phyloP scores from a whole-genome alignment of 1,140 invertebrate genomes.

The Cotesia vestalis region DNA sequence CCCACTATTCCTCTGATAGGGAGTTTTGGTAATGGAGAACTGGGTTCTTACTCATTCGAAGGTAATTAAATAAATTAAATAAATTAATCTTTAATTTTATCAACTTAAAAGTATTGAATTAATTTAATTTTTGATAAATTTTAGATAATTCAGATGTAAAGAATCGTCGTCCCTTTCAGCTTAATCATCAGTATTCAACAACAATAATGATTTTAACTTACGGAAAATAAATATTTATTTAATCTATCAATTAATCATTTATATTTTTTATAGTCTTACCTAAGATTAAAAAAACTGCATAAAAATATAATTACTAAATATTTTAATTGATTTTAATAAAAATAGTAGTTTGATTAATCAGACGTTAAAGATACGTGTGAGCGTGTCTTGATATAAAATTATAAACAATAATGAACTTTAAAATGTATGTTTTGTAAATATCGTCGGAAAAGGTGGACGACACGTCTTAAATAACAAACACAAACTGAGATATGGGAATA shows the following conservation, averaged over 20 bases:
- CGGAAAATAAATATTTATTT: slow-evolving; percentile 39
- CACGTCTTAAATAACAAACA: neutral
- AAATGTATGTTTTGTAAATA: neutral
- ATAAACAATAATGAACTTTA: neutral
- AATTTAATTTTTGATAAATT: slow-evolving; percentile 33
- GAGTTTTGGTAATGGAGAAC: slow-evolving; percentile 71
- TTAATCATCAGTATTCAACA: slow-evolving; percentile 47
- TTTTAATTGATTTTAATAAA: slow-evolving; percentile 12
- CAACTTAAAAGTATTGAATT: neutral
- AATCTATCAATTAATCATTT: slow-evolving; percentile 2
- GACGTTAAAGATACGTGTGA: too few relatives aligned
- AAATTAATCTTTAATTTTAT: too few relatives aligned
- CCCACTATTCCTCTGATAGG: slow-evolving; percentile 70
- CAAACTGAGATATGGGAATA: slow-evolving; percentile 26
- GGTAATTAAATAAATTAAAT: slow-evolving; percentile 5
- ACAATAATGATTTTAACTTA: slow-evolving; percentile 61
- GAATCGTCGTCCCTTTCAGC: neutral
- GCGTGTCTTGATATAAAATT: too few relatives aligned
- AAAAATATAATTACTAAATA: slow-evolving; percentile 24
- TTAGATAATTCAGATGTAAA: slow-evolving; percentile 34
- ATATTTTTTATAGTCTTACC: too few relatives aligned
- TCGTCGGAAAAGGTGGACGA: slow-evolving; percentile 11
- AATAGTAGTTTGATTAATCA: neutral
- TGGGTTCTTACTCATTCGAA: slow-evolving; percentile 56
- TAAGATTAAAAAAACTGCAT: slow-evolving; percentile 16